A percentile compares a stretch with the other conserved stretches of the same genome.
Evolutionary conservation across 2,888 invertebrate genomes (phyloP).

Genomic region (Tillus elongatus): DNA sequence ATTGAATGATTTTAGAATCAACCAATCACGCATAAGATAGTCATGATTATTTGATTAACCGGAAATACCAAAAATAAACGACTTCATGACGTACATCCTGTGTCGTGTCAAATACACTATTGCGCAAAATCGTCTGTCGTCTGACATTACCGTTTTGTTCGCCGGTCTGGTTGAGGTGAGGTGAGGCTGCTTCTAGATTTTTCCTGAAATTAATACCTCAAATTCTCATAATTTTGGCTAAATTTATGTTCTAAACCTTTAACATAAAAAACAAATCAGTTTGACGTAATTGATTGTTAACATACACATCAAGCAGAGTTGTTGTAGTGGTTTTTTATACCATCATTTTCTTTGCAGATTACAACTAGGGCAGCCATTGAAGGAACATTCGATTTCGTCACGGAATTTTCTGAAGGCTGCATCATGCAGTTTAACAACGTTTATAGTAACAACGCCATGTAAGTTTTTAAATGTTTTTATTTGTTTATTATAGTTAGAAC

Average conservation of each 20-base stretch:
- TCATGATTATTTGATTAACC: too few relatives aligned
- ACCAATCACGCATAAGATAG: too few relatives aligned
- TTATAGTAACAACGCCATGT: constrained; percentile 50
- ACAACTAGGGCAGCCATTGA: constrained; percentile 27
- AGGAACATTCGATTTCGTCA: constrained; percentile 22
- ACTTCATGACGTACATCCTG: background rate
- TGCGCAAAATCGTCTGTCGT: constrained; percentile 5
- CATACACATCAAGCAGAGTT: background rate
- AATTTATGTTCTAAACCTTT: too few relatives aligned
- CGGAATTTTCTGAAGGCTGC: constrained; percentile 33
- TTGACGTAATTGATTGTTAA: constrained; percentile 1
- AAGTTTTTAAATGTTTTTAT: constrained; percentile 65
- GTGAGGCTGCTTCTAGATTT: constrained; percentile 23
- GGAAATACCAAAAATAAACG: background rate
- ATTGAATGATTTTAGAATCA: too few relatives aligned
- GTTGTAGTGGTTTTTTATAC: constrained; percentile 8
- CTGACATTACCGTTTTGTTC: constrained; percentile 46
- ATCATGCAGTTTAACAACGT: constrained; percentile 45
- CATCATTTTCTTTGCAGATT: constrained; percentile 25
- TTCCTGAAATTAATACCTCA: too few relatives aligned
- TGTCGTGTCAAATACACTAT: background rate
- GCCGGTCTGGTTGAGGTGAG: constrained; percentile 43
- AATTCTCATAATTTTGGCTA: too few relatives aligned
- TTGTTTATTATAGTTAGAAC: too few relatives aligned
- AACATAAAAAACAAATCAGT: too few relatives aligned